These are phyloP conservation scores for Lepidurus apus DNA, from an alignment of 1,140 invertebrate genomes.

Conservation along the genomic window DNA sequence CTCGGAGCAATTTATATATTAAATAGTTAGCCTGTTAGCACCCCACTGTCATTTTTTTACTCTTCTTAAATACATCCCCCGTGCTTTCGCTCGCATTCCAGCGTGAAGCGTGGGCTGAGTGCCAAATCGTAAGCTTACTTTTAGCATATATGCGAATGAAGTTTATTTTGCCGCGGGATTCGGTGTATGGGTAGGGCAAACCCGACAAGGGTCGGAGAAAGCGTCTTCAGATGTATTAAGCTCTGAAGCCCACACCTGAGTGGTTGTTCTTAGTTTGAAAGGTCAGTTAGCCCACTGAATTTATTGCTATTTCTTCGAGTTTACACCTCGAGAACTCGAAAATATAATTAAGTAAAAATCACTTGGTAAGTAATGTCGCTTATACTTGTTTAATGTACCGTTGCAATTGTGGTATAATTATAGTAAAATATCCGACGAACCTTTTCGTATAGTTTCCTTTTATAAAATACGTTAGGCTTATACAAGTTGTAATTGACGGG, in stretches of 20 bases:
- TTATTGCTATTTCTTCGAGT: neutral
- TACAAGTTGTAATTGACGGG: no score
- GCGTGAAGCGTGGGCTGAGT: neutral
- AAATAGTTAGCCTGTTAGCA: neutral
- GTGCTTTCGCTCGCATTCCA: neutral
- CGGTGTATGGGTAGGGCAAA: neutral
- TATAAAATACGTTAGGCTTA: no score
- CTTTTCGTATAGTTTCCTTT: no score
- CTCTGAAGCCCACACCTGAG: neutral
- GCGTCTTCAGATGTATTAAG: neutral
- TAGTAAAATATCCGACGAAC: no score
- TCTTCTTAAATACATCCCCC: neutral
- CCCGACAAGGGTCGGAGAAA: neutral
- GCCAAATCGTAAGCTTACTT: neutral
- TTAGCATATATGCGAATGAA: slow-evolving; percentile 7
- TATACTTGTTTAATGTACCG: no score
- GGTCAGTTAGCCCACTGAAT: neutral
- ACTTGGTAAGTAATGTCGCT: no score
- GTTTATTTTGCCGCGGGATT: neutral
- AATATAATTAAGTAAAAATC: no score
- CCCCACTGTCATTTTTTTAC: neutral
- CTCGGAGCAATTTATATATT: neutral
- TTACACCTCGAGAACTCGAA: no score
- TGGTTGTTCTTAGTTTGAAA: neutral
- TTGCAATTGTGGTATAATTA: no score